Evolutionary conservation across 2,888 invertebrate genomes (phyloP).

Genomic region (Molorchus minor): DNA sequence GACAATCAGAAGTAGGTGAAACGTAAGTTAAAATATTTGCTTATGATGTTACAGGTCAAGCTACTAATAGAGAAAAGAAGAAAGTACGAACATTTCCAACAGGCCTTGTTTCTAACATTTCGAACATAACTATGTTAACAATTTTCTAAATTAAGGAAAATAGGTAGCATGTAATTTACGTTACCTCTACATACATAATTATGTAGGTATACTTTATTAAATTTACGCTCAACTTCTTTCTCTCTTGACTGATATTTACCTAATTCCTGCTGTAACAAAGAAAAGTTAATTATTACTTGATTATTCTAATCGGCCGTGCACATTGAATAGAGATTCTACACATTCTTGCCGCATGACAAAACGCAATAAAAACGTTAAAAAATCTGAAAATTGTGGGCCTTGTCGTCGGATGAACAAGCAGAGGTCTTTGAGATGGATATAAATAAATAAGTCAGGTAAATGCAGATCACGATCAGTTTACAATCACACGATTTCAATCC

Average conservation of each 20-base stretch:
- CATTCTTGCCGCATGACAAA: background rate
- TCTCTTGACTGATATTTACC: background rate
- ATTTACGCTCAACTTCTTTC: too few relatives aligned
- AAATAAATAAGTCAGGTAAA: conserved; percentile 42
- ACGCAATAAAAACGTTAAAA: conserved; percentile 4
- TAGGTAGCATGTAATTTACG: too few relatives aligned
- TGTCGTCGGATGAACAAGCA: conserved; percentile 17
- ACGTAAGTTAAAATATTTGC: too few relatives aligned
- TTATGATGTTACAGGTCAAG: too few relatives aligned
- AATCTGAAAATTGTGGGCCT: conserved; percentile 1
- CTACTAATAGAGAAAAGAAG: too few relatives aligned
- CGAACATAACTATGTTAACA: too few relatives aligned
- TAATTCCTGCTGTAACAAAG: background rate
- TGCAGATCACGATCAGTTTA: conserved; percentile 45
- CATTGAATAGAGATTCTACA: background rate
- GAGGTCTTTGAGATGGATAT: conserved; percentile 30
- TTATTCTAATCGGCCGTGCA: background rate
- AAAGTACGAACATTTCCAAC: too few relatives aligned
- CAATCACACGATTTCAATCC: conserved; percentile 48
- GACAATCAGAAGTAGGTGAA: too few relatives aligned
- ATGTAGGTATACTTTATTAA: too few relatives aligned
- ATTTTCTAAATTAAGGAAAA: too few relatives aligned
- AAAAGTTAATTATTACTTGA: background rate
- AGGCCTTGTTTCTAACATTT: too few relatives aligned
- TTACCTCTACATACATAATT: too few relatives aligned